These are phyloP conservation scores for Lerema accius DNA, from an alignment of 1,140 invertebrate genomes.

Conservation along the genomic window DNA sequence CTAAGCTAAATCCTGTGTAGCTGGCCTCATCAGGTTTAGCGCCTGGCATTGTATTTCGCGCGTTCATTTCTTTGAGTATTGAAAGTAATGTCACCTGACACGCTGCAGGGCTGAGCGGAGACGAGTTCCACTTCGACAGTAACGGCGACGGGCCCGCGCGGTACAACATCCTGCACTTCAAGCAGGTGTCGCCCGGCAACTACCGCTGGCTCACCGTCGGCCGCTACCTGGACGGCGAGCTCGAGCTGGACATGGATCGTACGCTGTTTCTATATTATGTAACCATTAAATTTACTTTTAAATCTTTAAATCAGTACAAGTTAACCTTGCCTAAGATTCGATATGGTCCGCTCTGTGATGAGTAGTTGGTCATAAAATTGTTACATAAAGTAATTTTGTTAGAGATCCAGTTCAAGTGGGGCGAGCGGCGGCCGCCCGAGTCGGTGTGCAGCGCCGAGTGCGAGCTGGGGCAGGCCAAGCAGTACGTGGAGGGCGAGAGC, in stretches of 20 bases:
- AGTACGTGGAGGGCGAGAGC: slow-evolving; percentile 94
- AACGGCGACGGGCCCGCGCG: slow-evolving; percentile 96
- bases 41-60: too few species aligned
- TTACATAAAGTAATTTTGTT: too few species aligned
- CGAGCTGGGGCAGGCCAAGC: slow-evolving; percentile 93
- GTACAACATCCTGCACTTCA: slow-evolving; percentile 98
- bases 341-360: too few species aligned
- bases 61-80: too few species aligned
- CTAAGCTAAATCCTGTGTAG: too few species aligned
- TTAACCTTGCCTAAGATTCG: too few species aligned
- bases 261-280: slow-evolving; percentile 7
- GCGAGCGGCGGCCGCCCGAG: slow-evolving; percentile 89
- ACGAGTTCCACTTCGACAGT: slow-evolving; percentile 93
- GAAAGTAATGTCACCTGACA: too few species aligned
- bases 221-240: slow-evolving; percentile 90
- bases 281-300: too few species aligned
- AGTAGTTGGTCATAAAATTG: too few species aligned
- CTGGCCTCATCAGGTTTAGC: too few species aligned
- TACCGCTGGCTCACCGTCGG: slow-evolving; percentile 95
- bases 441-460: slow-evolving; percentile 96
- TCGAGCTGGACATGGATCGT: slow-evolving; percentile 91
- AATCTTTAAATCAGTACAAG: too few species aligned
- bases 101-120: slow-evolving; percentile 94
- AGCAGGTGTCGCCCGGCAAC: slow-evolving; percentile 88
- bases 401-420: slow-evolving; percentile 93